Percentiles rank a stretch among this genome's conserved stretches.
phyloP scores from a whole-genome alignment of 2,797 vertebrate species.

The Diplodus puntazzo region DNA sequence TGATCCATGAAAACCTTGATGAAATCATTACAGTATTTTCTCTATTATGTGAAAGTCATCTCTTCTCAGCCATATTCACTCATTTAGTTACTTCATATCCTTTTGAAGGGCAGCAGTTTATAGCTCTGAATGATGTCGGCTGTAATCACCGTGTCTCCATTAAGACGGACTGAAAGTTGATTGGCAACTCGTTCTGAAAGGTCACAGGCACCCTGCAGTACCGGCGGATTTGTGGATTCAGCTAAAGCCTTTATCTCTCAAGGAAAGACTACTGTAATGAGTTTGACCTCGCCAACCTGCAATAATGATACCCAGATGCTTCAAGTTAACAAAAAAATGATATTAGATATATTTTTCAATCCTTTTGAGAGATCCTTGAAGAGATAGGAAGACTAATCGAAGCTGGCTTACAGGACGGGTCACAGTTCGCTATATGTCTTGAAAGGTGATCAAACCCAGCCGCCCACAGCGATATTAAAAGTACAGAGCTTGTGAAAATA shows the following conservation, averaged over 20 bases:
- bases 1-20: constrained; percentile 19
- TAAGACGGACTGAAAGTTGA: constrained; percentile 50
- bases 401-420: background rate
- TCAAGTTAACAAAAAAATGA: background rate
- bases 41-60: constrained; percentile 3
- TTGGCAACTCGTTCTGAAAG: constrained; percentile 64
- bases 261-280: constrained; percentile 49
- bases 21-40: constrained; percentile 20
- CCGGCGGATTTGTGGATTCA: constrained; percentile 44
- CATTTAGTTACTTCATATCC: constrained; percentile 41
- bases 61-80: background rate
- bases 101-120: constrained; percentile 46
- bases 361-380: background rate
- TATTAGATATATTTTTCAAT: background rate
- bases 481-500: background rate
- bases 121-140: constrained; percentile 36
- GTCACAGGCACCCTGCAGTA: constrained; percentile 54
- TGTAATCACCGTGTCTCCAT: constrained; percentile 55
- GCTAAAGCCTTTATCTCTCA: constrained; percentile 36
- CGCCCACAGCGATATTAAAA: background rate
- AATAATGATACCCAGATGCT: constrained; percentile 24
- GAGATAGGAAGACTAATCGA: background rate
- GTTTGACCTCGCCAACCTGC: constrained; percentile 34
- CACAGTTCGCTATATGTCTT: background rate
- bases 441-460: constrained; percentile 2